Conservation (phyloP, 2,797 vertebrate species). For the Sylvia borin region DNA sequence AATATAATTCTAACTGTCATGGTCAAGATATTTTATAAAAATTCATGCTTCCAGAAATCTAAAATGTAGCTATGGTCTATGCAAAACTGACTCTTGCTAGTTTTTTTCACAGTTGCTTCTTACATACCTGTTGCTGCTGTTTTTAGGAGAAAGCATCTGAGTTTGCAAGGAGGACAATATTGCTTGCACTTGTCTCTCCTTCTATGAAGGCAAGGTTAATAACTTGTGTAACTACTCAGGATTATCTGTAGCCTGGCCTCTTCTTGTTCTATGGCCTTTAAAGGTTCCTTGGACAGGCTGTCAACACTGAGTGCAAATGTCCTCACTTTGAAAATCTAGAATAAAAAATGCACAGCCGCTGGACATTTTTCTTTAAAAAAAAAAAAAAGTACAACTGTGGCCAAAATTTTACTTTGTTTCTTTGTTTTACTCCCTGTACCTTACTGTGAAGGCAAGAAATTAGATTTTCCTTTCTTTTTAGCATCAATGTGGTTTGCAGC, state of each 20-base stretch:
- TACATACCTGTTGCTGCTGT: accelerated
- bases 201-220: not conserved
- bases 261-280: not conserved
- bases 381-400: not conserved
- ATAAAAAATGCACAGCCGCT: not conserved
- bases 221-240: not conserved
- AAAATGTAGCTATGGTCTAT: not conserved
- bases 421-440: not conserved
- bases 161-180: not conserved
- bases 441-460: not conserved
- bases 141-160: not conserved
- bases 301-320: not conserved
- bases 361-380: not conserved
- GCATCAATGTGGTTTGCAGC: not conserved
- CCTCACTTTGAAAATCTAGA: not conserved
- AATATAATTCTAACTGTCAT: constrained; percentile 16
- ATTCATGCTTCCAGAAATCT: not conserved
- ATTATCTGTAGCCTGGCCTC: not conserved
- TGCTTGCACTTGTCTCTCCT: not conserved
- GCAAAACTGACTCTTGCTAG: not conserved
- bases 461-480: not conserved
- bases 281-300: not conserved
- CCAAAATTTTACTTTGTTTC: not conserved
- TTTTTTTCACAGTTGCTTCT: not conserved
- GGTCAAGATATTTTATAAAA: not conserved